A percentile compares a stretch with the other conserved stretches of the same genome.
phyloP scores from a whole-genome alignment of 2,888 invertebrate genomes.

The Lucinisca nassula region DNA sequence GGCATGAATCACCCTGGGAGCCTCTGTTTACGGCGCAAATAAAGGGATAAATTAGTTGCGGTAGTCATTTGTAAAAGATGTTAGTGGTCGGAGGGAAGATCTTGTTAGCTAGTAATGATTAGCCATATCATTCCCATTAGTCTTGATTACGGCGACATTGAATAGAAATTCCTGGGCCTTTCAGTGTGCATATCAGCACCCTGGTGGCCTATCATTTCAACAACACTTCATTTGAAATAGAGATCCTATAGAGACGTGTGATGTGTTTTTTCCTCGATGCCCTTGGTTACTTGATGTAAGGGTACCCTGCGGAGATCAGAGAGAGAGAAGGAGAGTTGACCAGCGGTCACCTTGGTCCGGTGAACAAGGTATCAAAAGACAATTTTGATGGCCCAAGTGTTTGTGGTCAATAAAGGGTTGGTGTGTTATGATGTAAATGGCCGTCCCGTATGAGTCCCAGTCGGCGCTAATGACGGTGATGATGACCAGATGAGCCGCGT shows the following conservation, averaged over 20 bases:
- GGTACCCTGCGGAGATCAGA: slow-evolving; percentile 66
- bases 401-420: background rate
- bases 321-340: slow-evolving; percentile 67
- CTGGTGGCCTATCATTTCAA: slow-evolving; percentile 42
- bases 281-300: slow-evolving; percentile 31
- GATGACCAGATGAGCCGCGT: background rate
- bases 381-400: slow-evolving; percentile 2
- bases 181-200: slow-evolving; percentile 54
- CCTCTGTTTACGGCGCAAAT: slow-evolving; percentile 34
- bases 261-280: slow-evolving; percentile 50
- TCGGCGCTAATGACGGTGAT: background rate
- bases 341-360: slow-evolving; percentile 64
- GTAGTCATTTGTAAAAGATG: slow-evolving; percentile 55
- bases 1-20: slow-evolving; percentile 40
- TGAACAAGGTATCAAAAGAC: slow-evolving; percentile 51
- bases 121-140: slow-evolving; percentile 70
- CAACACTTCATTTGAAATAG: slow-evolving; percentile 16
- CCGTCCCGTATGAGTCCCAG: background rate
- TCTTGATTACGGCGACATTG: slow-evolving; percentile 52
- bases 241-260: slow-evolving; percentile 44
- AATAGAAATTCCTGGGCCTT: slow-evolving; percentile 58
- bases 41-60: slow-evolving; percentile 36
- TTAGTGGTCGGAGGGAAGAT: slow-evolving; percentile 65
- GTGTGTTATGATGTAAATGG: background rate
- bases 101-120: slow-evolving; percentile 69